Evolutionary conservation across 1,140 invertebrate genomes (phyloP).

Genomic region (Ladona fulva): DNA sequence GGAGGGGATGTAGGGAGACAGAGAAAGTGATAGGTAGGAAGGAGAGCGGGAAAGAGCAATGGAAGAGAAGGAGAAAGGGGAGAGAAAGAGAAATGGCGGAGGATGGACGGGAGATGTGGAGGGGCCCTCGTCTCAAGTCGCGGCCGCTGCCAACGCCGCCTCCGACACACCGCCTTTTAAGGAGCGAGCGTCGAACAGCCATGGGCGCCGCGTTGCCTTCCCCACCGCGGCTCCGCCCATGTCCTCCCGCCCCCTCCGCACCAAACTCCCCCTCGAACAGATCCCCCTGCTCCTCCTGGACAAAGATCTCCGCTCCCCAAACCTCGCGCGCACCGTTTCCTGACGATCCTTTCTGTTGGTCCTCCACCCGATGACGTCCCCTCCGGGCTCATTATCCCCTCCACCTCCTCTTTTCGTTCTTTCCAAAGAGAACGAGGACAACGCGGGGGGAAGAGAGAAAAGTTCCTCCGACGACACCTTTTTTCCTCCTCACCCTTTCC

Average conservation of each 20-base stretch:
- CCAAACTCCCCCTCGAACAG: background rate
- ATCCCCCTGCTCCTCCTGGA: background rate
- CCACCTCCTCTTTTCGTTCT: background rate
- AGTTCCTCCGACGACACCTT: background rate
- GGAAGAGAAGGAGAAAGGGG: background rate
- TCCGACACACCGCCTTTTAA: background rate
- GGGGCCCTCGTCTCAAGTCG: background rate
- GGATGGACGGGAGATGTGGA: background rate
- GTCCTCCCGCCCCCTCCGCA: background rate
- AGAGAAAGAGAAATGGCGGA: background rate
- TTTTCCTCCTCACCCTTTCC: background rate
- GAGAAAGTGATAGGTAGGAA: background rate
- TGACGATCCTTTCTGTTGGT: background rate
- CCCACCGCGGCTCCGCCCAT: background rate
- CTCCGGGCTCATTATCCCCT: background rate
- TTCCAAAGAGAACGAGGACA: background rate
- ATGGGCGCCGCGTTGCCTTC: background rate
- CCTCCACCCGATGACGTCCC: background rate
- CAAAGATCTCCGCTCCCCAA: background rate
- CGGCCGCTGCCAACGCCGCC: slow-evolving; percentile 1
- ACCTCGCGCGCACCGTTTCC: background rate
- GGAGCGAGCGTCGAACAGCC: background rate
- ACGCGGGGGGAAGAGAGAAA: background rate
- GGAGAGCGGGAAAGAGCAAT: background rate
- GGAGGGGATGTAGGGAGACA: background rate